Conservation (phyloP, 2,888 invertebrate species). For the Danaus chrysippus region DNA sequence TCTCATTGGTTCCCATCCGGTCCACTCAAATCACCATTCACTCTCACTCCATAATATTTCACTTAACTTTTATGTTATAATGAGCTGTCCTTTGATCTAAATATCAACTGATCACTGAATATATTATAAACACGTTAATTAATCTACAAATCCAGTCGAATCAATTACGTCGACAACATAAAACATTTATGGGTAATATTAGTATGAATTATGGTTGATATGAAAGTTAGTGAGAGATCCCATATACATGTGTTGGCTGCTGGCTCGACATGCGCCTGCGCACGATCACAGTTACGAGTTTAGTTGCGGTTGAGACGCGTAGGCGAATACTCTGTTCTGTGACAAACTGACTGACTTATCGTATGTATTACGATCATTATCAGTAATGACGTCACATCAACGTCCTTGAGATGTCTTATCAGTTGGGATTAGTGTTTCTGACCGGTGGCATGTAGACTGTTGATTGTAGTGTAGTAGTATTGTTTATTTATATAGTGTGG, state of each 20-base stretch:
- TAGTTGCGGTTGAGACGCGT: constrained; percentile 73
- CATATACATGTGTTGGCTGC: constrained; percentile 66
- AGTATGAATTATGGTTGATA: constrained; percentile 3
- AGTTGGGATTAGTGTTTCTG: constrained; percentile 11
- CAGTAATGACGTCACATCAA: constrained; percentile 36
- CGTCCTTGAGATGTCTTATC: constrained; percentile 44
- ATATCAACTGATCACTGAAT: constrained; percentile 27
- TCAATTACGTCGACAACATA: constrained; percentile 19
- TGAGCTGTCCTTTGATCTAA: constrained; percentile 38
- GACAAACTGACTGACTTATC: constrained; percentile 32
- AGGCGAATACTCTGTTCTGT: constrained; percentile 66
- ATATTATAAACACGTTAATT: constrained; percentile 33
- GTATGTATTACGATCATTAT: constrained; percentile 23
- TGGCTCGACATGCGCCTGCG: constrained; percentile 63
- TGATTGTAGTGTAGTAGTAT: constrained; percentile 9
- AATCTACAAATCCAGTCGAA: constrained; percentile 24
- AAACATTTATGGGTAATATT: constrained; percentile 11
- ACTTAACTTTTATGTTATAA: constrained; percentile 35
- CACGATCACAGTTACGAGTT: constrained; percentile 46
- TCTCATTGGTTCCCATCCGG: constrained; percentile 30
- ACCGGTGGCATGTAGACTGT: constrained; percentile 10
- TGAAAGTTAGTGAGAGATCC: constrained; percentile 45
- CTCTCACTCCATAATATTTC: constrained; percentile 30
- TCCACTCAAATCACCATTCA: constrained; percentile 29
- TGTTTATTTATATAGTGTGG: constrained; percentile 58